These are phyloP conservation scores for Alloplasta piceator DNA, from an alignment of 2,888 invertebrate species.

Conservation along the genomic window DNA sequence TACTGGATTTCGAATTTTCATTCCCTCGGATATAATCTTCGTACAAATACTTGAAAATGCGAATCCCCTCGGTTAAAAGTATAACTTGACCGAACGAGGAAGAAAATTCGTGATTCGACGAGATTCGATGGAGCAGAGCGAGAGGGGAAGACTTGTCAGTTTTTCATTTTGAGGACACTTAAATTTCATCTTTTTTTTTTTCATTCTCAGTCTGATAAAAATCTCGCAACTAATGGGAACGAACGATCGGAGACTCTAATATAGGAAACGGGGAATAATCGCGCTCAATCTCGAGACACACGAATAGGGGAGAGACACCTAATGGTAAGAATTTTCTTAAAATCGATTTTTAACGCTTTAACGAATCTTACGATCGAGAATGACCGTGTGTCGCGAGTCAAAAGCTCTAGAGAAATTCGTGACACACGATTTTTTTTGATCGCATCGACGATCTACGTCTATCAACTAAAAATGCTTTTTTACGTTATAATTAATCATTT, in stretches of 20 bases:
- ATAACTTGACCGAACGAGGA: constrained; percentile 19
- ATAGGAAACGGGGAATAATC: not conserved
- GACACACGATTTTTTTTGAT: constrained; percentile 12
- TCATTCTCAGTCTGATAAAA: not conserved
- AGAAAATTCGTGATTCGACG: constrained; percentile 15
- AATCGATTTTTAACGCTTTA: not conserved
- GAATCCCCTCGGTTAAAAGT: not conserved
- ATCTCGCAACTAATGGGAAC: not conserved
- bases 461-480: constrained; percentile 45
- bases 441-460: constrained; percentile 36
- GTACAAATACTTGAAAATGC: not conserved
- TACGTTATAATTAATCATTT: constrained; percentile 16
- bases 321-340: constrained; percentile 45
- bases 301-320: constrained; percentile 43
- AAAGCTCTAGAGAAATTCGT: constrained; percentile 43
- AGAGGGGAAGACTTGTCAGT: constrained; percentile 55
- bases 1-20: constrained; percentile 32
- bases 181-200: constrained; percentile 16
- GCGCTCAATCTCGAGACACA: constrained; percentile 16
- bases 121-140: constrained; percentile 48
- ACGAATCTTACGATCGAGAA: not conserved
- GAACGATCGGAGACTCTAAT: not conserved
- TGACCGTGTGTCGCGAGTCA: constrained; percentile 35
- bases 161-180: constrained; percentile 6
- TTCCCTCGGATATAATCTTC: not conserved